Conservation (phyloP, 2,888 invertebrate species). For the Tenodera sinensis region DNA sequence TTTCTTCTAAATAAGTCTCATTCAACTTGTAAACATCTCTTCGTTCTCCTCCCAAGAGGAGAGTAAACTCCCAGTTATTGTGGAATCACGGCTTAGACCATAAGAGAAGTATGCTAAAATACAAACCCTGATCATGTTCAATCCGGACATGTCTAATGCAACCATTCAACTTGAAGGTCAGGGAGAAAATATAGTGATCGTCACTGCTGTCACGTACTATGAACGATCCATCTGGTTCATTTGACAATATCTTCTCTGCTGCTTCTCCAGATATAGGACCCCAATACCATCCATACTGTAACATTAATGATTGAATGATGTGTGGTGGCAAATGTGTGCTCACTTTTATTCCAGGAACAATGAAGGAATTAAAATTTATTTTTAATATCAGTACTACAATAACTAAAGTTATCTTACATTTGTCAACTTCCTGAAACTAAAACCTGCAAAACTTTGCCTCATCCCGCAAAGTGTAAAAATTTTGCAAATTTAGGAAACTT, state of each 20-base stretch:
- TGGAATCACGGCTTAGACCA: background rate
- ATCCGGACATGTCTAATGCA: slow-evolving; percentile 87
- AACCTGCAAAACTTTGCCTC: too few relatives aligned
- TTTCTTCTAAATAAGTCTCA: too few relatives aligned
- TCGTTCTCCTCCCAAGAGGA: too few relatives aligned
- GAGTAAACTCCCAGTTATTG: background rate
- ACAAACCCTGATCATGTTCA: slow-evolving; percentile 88
- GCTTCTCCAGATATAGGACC: slow-evolving; percentile 88
- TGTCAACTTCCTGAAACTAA: too few relatives aligned
- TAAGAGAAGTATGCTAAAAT: background rate
- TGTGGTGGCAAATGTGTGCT: too few relatives aligned
- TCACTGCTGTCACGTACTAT: slow-evolving; percentile 92
- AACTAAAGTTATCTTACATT: too few relatives aligned
- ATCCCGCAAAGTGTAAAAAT: too few relatives aligned
- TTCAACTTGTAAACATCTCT: too few relatives aligned
- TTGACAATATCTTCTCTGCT: slow-evolving; percentile 85
- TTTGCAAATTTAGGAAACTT: too few relatives aligned
- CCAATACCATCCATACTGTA: slow-evolving; percentile 94
- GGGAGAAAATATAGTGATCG: slow-evolving; percentile 90
- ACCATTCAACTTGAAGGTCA: slow-evolving; percentile 89
- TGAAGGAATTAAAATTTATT: too few relatives aligned
- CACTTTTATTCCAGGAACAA: too few relatives aligned
- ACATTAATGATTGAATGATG: slow-evolving; percentile 34
- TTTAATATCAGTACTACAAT: too few relatives aligned
- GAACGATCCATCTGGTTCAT: slow-evolving; percentile 91